A percentile compares a stretch with the other conserved stretches of the same genome.
Conservation (phyloP, 2,113 vertebrate genomes). For the Lontra canadensis region DNA sequence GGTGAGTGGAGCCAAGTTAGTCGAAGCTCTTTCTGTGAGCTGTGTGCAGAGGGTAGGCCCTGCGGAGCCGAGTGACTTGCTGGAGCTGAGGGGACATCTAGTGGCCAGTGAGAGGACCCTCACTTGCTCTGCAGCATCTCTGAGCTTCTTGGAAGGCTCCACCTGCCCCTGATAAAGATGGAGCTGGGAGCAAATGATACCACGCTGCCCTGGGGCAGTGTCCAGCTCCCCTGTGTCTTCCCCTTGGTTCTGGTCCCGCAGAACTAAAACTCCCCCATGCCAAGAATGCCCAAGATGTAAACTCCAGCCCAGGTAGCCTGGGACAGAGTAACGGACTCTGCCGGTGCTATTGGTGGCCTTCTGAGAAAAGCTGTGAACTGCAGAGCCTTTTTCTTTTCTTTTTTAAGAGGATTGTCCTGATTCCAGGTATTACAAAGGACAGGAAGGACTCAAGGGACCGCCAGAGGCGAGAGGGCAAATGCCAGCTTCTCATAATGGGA, state of each 20-base stretch:
- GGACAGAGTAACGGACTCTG: not conserved
- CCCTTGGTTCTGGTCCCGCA: not conserved
- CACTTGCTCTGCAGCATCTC: not conserved
- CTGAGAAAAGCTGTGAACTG: not conserved
- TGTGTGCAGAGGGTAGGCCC: not conserved
- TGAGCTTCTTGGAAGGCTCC: not conserved
- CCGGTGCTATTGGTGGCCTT: not conserved
- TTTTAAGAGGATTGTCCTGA: not conserved
- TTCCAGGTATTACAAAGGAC: not conserved
- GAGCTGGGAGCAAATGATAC: not conserved
- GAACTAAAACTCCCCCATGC: not conserved
- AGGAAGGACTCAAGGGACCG: not conserved
- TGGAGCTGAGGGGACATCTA: conserved; percentile 55
- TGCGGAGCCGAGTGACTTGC: not conserved
- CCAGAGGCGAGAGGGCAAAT: not conserved
- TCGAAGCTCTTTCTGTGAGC: not conserved
- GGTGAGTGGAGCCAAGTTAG: accelerated
- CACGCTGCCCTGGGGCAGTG: accelerated
- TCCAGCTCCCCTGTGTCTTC: not conserved
- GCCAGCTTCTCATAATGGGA: not conserved
- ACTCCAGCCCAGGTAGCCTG: not conserved
- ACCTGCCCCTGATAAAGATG: not conserved
- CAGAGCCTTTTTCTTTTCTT: not conserved
- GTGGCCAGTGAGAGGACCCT: conserved; percentile 22
- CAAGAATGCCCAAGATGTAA: not conserved